A percentile compares a stretch with the other conserved stretches of the same genome.
Conservation (phyloP, 2,113 vertebrate species). For the Rhynchomys soricoides region DNA sequence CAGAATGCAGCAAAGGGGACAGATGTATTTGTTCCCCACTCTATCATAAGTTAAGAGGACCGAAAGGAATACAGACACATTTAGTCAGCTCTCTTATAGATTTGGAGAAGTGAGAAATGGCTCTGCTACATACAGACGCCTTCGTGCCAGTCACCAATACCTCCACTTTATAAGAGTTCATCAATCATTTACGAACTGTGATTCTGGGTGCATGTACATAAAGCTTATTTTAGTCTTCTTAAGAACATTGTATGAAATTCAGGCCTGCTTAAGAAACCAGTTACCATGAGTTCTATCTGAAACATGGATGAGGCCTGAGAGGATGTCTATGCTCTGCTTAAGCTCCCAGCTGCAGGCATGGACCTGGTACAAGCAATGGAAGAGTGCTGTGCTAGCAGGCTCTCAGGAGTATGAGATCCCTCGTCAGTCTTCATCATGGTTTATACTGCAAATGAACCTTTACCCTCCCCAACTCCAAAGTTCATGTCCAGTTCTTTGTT, state of each 20-base stretch:
- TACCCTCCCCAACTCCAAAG: neutral
- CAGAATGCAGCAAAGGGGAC: neutral
- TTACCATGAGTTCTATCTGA: neutral
- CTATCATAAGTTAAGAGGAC: neutral
- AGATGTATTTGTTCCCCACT: neutral
- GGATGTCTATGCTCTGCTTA: too few species aligned
- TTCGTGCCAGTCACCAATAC: neutral
- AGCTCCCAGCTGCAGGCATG: rapidly evolving
- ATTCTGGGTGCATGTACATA: too few species aligned
- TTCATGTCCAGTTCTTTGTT: neutral
- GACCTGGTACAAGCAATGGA: neutral
- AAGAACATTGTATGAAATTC: neutral
- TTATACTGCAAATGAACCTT: neutral
- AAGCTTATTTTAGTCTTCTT: neutral
- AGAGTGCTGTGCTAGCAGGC: too few species aligned
- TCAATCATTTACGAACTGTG: neutral
- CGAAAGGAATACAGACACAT: neutral
- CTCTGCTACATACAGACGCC: too few species aligned
- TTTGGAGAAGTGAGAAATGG: neutral
- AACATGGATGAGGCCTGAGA: neutral
- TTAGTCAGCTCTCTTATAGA: neutral
- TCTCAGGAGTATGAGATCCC: too few species aligned
- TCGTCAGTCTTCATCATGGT: neutral
- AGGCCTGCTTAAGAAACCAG: too few species aligned
- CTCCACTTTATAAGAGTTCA: neutral